phyloP scores from a whole-genome alignment of 2,797 vertebrate species.

The Silurus aristotelis region DNA sequence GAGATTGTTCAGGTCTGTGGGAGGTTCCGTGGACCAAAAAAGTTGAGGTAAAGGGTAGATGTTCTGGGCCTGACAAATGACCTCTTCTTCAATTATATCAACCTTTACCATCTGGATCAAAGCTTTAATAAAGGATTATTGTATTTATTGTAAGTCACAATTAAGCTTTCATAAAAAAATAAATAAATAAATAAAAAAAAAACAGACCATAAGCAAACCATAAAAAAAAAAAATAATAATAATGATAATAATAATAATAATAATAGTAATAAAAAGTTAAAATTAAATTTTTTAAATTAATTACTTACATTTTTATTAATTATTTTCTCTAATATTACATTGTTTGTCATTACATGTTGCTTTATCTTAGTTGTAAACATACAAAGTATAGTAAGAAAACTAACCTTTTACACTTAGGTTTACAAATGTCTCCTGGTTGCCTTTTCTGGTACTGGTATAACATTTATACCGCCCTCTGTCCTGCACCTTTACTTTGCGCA shows the following conservation, averaged over 20 bases:
- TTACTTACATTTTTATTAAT: neutral
- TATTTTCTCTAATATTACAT: neutral
- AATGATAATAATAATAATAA: neutral
- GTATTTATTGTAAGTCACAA: neutral
- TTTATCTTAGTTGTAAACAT: neutral
- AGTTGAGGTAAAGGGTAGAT: constrained; percentile 76
- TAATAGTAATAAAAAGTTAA: too few relatives aligned
- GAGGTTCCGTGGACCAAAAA: constrained; percentile 71
- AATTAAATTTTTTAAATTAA: too few relatives aligned
- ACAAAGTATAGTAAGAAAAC: constrained; percentile 38
- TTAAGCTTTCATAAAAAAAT: neutral
- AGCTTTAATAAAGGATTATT: constrained; percentile 59
- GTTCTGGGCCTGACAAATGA: constrained; percentile 73
- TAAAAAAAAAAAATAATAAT: neutral
- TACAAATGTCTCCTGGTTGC: constrained; percentile 67
- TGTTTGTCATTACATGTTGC: too few relatives aligned
- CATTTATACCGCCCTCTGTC: constrained; percentile 81
- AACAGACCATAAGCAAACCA: neutral
- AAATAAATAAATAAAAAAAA: neutral
- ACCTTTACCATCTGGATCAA: constrained; percentile 72
- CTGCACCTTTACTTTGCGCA: constrained; percentile 74
- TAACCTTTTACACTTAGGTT: constrained; percentile 77
- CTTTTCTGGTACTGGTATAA: constrained; percentile 76
- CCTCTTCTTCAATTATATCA: constrained; percentile 65
- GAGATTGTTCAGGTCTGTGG: constrained; percentile 54